Evolutionary conservation across 2,888 invertebrate species (phyloP).

Genomic region (Caprella mutica): DNA sequence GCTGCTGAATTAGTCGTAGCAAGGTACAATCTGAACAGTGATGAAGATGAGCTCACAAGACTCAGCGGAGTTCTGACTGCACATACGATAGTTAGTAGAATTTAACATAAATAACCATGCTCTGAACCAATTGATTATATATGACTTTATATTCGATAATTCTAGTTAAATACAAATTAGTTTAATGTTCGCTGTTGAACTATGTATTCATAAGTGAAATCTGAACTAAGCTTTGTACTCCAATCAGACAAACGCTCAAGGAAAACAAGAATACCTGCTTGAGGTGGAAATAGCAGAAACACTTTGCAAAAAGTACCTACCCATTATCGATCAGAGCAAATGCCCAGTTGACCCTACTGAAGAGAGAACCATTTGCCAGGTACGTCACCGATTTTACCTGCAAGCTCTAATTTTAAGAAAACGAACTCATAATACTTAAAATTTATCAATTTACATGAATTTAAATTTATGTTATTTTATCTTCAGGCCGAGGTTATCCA

Average conservation of each 20-base stretch:
- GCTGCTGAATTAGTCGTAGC: slow-evolving; percentile 23
- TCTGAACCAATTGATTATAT: too few relatives aligned
- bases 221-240: too few relatives aligned
- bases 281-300: slow-evolving; percentile 31
- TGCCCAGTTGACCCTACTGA: slow-evolving; percentile 27
- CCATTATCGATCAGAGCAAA: slow-evolving; percentile 17
- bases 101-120: too few relatives aligned
- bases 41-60: slow-evolving; percentile 27
- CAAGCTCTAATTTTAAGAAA: too few relatives aligned
- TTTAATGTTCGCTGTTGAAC: background rate
- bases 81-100: slow-evolving; percentile 4
- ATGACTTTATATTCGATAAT: too few relatives aligned
- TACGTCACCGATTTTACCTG: too few relatives aligned
- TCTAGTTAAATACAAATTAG: background rate
- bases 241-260: too few relatives aligned
- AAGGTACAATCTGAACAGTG: slow-evolving; percentile 27
- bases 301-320: slow-evolving; percentile 29
- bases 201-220: too few relatives aligned
- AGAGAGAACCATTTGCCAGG: slow-evolving; percentile 29
- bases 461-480: too few relatives aligned
- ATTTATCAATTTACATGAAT: too few relatives aligned
- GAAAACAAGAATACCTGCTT: too few relatives aligned
- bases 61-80: slow-evolving; percentile 21
- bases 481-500: background rate
- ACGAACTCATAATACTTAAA: too few relatives aligned